Evolutionary conservation across 2,113 vertebrate genomes (phyloP).

Genomic region (Campylomormyrus numenius): DNA sequence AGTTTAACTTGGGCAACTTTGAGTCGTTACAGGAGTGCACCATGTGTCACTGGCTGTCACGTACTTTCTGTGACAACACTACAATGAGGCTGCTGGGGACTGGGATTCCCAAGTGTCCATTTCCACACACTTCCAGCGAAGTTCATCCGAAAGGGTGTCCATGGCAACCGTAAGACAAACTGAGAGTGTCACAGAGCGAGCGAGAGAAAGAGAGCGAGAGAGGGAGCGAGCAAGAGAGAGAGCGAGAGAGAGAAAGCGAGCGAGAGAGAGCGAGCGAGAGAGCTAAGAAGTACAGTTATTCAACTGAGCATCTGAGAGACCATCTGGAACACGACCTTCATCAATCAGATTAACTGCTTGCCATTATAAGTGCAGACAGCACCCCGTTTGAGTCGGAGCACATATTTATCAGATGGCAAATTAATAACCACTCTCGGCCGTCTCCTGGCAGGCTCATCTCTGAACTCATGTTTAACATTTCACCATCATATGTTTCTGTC

Average conservation of each 20-base stretch:
- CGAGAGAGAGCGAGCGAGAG: neutral
- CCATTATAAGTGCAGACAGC: constrained; percentile 72
- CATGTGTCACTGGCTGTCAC: neutral
- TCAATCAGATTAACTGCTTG: constrained; percentile 86
- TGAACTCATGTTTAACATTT: constrained; percentile 76
- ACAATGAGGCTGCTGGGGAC: neutral
- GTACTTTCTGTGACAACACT: neutral
- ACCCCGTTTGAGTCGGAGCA: constrained; percentile 72
- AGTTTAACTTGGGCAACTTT: neutral
- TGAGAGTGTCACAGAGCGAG: neutral
- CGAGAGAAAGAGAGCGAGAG: neutral
- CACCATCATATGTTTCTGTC: constrained; percentile 83
- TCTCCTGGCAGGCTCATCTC: constrained; percentile 80
- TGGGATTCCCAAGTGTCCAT: neutral
- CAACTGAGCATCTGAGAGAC: constrained; percentile 71
- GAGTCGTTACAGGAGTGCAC: neutral
- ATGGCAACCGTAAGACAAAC: neutral
- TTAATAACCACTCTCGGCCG: constrained; percentile 79
- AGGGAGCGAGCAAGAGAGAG: too few species aligned
- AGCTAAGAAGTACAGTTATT: constrained; percentile 48
- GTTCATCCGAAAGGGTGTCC: neutral
- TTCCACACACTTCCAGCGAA: neutral
- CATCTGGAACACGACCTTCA: constrained; percentile 81
- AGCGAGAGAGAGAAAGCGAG: neutral
- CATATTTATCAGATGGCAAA: constrained; percentile 84